Evolutionary conservation across 2,888 invertebrate species (phyloP), one percentile per base, ranked within the genome.

Genomic region (Brachylomia viminalis): DNA sequence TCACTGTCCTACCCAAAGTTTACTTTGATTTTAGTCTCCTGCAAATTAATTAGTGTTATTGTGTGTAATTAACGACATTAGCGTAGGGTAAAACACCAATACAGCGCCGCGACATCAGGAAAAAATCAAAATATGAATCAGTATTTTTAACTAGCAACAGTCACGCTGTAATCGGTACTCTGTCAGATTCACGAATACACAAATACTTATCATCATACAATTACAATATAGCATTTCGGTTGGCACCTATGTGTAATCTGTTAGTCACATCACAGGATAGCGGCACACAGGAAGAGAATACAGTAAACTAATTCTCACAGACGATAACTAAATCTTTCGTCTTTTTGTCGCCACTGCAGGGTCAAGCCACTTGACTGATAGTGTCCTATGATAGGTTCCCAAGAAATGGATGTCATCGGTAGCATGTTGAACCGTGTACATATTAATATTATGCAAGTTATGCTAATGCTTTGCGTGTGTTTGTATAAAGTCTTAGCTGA

Each of bases 301-400:
- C 73, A 79, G 72, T 71, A 72, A 84, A 80, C 72, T 62, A 62
- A 72, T 89, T 88, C 81, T 83, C 87, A 86, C 78, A 77, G 61
- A 45, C 62, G 90, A 89, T 89, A 85, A 86, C 77, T 76, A 83
- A 77, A 84, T 90, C 90, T 91, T 89, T 90, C 72, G 69, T 52
- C 49, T 75, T 75, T 80, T 77, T 49, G 82, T 69, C 87, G 80
- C 78, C 75, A 59, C 64, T 52, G 58, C 79, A 72, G 87, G 80
- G 86, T 83, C 85, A 84, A 86, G 49, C 89, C 91, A 92, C 92
- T 92, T 92, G 91, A 92, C 92, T 90, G 92, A 93, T 93, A 92
- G 85, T 75, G 70, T 70, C 20, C 47, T 82, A 82, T 80, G 82
- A 75, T 54, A 77, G 78, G 87, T 92, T 92, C 92, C 89, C 93